phyloP scores from a whole-genome alignment of 2,888 invertebrate species.

The Blomia tropicalis region DNA sequence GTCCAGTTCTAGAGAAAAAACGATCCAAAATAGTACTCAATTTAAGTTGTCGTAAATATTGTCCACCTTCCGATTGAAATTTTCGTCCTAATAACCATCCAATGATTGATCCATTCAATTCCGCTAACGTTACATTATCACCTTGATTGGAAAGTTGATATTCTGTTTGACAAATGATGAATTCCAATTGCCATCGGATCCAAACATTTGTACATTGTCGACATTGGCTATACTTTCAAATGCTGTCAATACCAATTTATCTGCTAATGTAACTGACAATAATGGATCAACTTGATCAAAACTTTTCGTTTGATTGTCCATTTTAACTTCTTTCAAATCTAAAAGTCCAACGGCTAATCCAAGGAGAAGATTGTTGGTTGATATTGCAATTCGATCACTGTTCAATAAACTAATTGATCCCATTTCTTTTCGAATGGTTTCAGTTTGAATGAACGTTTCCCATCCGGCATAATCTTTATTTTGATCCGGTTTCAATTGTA shows the following conservation, averaged over 20 bases:
- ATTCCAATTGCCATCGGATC: constrained; percentile 25
- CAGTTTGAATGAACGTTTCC: too few species aligned
- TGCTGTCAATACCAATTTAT: constrained; percentile 22
- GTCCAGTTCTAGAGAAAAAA: constrained; percentile 27
- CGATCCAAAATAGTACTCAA: constrained; percentile 28
- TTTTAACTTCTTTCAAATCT: not conserved
- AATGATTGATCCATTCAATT: constrained; percentile 23
- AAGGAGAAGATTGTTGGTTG: constrained; percentile 26
- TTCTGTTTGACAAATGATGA: constrained; percentile 20
- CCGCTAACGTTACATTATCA: constrained; percentile 20
- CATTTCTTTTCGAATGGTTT: constrained; percentile 16
- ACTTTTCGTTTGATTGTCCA: not conserved
- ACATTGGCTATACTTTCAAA: not conserved
- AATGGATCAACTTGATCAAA: constrained; percentile 22
- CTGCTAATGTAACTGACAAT: constrained; percentile 26
- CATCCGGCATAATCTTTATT: not conserved
- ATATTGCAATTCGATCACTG: constrained; percentile 25
- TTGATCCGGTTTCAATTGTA: not conserved
- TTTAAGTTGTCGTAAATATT: not conserved
- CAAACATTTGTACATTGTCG: not conserved
- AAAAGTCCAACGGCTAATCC: constrained; percentile 26
- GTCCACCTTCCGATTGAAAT: not conserved
- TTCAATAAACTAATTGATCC: constrained; percentile 27
- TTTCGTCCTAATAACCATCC: constrained; percentile 22
- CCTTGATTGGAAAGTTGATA: constrained; percentile 6